Evolutionary conservation across 2,888 invertebrate species (phyloP).

Genomic region (Microctonus hyperodae): DNA sequence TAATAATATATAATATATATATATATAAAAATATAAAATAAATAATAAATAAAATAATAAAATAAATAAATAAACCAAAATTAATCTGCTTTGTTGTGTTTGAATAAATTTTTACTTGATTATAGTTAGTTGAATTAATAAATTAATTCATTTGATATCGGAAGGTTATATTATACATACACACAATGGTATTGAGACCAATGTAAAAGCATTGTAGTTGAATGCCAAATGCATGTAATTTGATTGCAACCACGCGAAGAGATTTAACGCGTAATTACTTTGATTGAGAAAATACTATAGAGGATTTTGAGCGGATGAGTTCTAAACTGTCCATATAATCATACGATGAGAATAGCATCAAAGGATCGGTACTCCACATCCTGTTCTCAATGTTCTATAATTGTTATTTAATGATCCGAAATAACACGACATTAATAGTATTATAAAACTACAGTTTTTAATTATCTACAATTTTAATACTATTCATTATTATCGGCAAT

Average conservation of each 20-base stretch:
- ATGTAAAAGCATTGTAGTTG: slow-evolving; percentile 19
- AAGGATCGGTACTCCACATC: slow-evolving; percentile 24
- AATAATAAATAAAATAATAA: no score
- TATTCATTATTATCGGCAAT: no score
- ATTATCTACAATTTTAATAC: no score
- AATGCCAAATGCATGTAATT: slow-evolving; percentile 40
- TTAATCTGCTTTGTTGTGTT: no score
- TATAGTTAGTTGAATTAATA: not conserved
- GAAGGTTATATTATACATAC: not conserved
- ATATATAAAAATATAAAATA: no score
- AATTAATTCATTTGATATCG: slow-evolving; percentile 5
- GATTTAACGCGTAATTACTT: slow-evolving; percentile 57
- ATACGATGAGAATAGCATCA: slow-evolving; percentile 28
- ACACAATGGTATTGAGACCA: not conserved
- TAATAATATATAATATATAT: no score
- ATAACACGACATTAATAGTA: no score
- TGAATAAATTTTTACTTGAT: no score
- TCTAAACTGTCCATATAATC: slow-evolving; percentile 1
- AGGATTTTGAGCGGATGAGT: slow-evolving; percentile 12
- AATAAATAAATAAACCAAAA: no score
- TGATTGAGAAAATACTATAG: slow-evolving; percentile 46
- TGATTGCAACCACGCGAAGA: slow-evolving; percentile 46
- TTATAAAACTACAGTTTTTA: no score
- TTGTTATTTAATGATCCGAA: not conserved
- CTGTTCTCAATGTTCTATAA: not conserved